phyloP scores from a whole-genome alignment of 1,140 invertebrate species.

The Medauroidea extradentata region DNA sequence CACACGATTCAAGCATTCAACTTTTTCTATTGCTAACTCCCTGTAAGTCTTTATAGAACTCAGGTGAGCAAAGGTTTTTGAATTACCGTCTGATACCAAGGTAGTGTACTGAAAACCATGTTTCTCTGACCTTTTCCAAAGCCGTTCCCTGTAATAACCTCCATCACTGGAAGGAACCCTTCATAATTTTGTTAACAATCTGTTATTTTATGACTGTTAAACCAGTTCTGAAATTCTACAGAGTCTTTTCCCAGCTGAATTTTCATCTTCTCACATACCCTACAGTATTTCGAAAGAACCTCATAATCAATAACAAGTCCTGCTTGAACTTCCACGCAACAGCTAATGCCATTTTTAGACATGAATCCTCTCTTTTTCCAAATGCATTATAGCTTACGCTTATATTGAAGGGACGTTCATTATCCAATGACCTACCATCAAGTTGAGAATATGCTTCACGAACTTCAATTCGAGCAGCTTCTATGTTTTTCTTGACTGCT shows the following conservation, averaged over 20 bases:
- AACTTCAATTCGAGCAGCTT: too few relatives aligned
- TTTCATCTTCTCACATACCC: neutral
- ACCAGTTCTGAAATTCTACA: conserved; percentile 20
- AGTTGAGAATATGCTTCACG: too few relatives aligned
- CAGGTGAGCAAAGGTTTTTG: conserved; percentile 24
- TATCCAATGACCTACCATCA: too few relatives aligned
- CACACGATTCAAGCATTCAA: conserved; percentile 33
- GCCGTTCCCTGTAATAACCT: conserved; percentile 22
- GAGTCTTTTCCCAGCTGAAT: neutral
- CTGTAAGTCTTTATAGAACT: conserved; percentile 22
- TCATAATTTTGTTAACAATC: conserved; percentile 18
- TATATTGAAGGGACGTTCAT: too few relatives aligned
- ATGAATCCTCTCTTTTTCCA: neutral
- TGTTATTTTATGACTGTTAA: conserved; percentile 13
- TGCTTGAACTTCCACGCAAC: neutral
- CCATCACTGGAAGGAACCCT: conserved; percentile 26
- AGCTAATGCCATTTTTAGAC: neutral
- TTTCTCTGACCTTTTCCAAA: conserved; percentile 25
- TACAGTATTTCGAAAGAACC: neutral
- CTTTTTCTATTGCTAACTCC: conserved; percentile 16
- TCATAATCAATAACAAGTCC: neutral
- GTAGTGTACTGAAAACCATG: conserved; percentile 24
- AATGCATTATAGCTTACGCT: too few relatives aligned
- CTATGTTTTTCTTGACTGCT: too few relatives aligned
- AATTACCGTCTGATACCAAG: conserved; percentile 28